Evolutionary conservation across 1,140 invertebrate genomes (phyloP).

Genomic region (Euwallacea similis): DNA sequence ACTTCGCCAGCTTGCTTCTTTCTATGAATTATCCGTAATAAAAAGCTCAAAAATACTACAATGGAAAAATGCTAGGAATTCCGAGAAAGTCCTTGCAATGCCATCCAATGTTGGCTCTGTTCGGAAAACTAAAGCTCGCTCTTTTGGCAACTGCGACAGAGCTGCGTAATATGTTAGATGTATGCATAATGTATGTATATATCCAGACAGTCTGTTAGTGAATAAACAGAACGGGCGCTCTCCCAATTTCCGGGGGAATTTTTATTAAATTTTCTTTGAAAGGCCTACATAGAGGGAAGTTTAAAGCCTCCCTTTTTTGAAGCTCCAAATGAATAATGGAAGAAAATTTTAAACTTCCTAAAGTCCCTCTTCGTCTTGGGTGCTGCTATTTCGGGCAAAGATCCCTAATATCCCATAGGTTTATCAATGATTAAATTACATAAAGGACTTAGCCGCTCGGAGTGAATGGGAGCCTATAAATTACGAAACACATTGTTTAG

Average conservation of each 20-base stretch:
- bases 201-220: neutral
- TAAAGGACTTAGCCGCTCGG: conserved; percentile 3
- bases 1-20: no score
- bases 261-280: conserved; percentile 9
- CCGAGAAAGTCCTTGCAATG: no score
- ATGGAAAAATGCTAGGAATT: no score
- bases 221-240: conserved; percentile 4
- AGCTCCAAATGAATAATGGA: no score
- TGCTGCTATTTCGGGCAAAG: neutral
- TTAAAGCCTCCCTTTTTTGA: no score
- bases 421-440: conserved; percentile 31
- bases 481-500: conserved; percentile 37
- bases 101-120: no score
- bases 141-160: no score
- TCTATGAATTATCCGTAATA: no score
- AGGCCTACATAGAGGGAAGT: neutral
- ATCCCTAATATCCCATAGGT: conserved; percentile 16
- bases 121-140: no score
- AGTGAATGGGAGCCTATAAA: conserved; percentile 31
- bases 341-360: no score
- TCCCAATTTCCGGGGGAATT: conserved; percentile 1
- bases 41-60: no score
- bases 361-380: no score
- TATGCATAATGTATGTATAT: conserved; percentile 11
- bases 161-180: neutral